These are phyloP conservation scores for Eupristina koningsbergeri DNA, from an alignment of 1,140 invertebrate genomes.

Conservation along the genomic window DNA sequence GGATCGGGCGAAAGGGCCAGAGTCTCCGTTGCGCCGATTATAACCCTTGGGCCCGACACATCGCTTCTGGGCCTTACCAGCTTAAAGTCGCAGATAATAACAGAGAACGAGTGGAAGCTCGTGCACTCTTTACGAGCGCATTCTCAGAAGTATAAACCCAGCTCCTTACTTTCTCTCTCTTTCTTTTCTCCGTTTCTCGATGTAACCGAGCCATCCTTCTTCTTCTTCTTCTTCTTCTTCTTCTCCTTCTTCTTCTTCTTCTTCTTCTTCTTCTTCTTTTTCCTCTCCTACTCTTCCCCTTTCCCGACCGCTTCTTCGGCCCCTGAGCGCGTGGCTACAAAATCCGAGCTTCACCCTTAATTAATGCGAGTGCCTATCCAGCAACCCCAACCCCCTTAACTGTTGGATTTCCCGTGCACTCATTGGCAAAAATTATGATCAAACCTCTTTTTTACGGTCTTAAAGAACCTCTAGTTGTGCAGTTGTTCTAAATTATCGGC, in stretches of 20 bases:
- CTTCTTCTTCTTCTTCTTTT: slow-evolving; percentile 42
- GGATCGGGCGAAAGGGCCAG: slow-evolving; percentile 59
- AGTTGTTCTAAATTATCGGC: too few relatives aligned
- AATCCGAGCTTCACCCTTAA: slow-evolving; percentile 30
- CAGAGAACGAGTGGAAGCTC: slow-evolving; percentile 67
- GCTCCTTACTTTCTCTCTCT: slow-evolving; percentile 50
- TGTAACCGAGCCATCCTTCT: neutral
- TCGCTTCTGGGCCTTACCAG: slow-evolving; percentile 61
- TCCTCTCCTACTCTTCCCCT: neutral
- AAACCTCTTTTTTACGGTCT: neutral
- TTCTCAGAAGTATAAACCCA: slow-evolving; percentile 72
- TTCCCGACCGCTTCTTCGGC: slow-evolving; percentile 29
- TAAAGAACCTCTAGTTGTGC: neutral
- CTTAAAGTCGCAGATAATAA: slow-evolving; percentile 69
- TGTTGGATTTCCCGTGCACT: neutral
- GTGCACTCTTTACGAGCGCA: slow-evolving; percentile 70
- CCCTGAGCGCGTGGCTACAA: neutral
- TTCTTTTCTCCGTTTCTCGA: slow-evolving; percentile 43
- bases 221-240: too few relatives aligned
- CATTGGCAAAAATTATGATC: neutral
- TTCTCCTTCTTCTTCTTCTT: slow-evolving; percentile 51
- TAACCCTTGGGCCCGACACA: slow-evolving; percentile 57
- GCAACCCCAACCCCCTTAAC: neutral
- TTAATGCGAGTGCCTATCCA: slow-evolving; percentile 25
- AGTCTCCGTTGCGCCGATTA: slow-evolving; percentile 62